Evolutionary conservation across 2,888 invertebrate genomes (phyloP), one percentile per base, ranked within the genome.

Genomic region (Ethmia dodecea): DNA sequence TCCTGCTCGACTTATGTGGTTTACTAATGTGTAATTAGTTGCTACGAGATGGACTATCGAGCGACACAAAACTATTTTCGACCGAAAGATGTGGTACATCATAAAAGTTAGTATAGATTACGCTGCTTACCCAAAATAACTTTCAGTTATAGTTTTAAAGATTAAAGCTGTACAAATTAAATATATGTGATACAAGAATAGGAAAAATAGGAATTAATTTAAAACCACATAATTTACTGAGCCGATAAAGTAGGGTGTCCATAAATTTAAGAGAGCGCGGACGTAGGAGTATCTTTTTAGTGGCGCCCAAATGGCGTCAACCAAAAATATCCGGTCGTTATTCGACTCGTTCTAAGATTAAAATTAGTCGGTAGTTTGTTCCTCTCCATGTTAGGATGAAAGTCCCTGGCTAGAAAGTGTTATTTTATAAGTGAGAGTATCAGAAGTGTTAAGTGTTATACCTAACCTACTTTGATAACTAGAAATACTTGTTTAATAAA

Each of bases 261-360:
- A 80, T 81, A 81, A 79, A 75, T 78, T 73, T 70, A 51, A 55
- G 57, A 57, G 60, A 63, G 58, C 58, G 58, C 48, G 52, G 55
- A 64, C 56, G 61, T 52, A 22, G 65, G 58, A 49, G 64, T 71
- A 60, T 66, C 65, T 72, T 75, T 73, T 68, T 68, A 68, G 61
- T 59, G 64, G 62, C 70, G 64, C 65, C 66, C 60, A 63, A 68
- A 71, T 60, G 69, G 68, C 69, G 70, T 68, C 63, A 49, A 57
- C 74, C 64, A 65, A 73, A 81, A 80, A 80, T 80, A 80, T 59
- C 62, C 65, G 59, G 68, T 61, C 71, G 72, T 74, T 71, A 69
- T 45, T 54, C 63, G 62, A 49, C 47, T 54, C 63, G 62, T 57
- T 63, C 61, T 57, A 43, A 53, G 62, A 69, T 71, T 77, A 69